Conservation (phyloP, 2,888 invertebrate genomes). For the Protonemura montana region DNA sequence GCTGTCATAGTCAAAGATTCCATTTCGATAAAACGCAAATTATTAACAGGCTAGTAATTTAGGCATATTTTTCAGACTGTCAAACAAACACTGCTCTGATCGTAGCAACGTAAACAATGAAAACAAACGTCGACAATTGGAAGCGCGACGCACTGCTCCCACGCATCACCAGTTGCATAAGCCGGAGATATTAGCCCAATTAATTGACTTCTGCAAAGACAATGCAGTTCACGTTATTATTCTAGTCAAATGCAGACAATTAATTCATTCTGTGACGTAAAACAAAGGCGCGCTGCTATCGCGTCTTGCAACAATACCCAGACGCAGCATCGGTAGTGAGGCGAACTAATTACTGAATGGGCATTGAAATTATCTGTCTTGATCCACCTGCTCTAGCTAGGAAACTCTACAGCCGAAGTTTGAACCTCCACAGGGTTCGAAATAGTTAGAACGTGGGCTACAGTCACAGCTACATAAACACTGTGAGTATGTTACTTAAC, state of each 20-base stretch:
- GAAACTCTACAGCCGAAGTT: neutral
- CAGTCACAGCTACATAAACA: neutral
- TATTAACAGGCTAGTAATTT: neutral
- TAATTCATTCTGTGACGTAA: neutral
- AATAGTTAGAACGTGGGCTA: neutral
- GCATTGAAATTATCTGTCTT: neutral
- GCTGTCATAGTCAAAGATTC: no score
- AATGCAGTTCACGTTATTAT: neutral
- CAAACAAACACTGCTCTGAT: neutral
- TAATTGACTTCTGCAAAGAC: neutral
- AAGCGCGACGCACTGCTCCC: neutral
- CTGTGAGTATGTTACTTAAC: neutral
- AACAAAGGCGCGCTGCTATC: neutral
- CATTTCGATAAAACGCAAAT: no score
- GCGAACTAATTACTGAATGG: neutral
- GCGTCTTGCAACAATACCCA: neutral
- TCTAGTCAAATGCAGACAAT: neutral
- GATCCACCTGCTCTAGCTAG: constrained; percentile 12
- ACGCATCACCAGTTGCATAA: neutral
- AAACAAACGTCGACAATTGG: neutral
- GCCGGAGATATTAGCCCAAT: neutral
- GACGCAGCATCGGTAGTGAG: neutral
- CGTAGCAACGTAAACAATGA: neutral
- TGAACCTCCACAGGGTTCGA: neutral
- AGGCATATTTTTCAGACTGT: neutral